These are phyloP conservation scores for Hemichromis elongatus DNA, from an alignment of 2,113 vertebrate genomes.

Conservation along the genomic window DNA sequence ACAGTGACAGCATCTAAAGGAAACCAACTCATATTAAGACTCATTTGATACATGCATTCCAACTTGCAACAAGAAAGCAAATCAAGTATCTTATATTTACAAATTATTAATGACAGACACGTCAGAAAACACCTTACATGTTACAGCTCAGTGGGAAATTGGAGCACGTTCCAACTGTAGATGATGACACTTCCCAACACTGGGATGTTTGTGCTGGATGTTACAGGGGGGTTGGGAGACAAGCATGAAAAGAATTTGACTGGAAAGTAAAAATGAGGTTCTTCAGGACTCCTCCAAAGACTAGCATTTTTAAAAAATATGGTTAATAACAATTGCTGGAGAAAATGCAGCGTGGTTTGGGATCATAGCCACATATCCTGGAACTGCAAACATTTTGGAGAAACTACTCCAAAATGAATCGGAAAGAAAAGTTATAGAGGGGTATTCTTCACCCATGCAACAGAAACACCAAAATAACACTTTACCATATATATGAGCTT, in stretches of 20 bases:
- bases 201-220: background rate
- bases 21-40: background rate
- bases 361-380: background rate
- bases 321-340: background rate
- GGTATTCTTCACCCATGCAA: too few species aligned
- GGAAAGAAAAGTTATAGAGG: too few species aligned
- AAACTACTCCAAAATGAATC: too few species aligned
- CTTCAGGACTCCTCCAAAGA: background rate
- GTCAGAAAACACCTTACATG: background rate
- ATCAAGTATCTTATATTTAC: background rate
- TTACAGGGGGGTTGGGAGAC: background rate
- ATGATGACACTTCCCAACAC: background rate
- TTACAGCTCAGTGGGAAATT: background rate
- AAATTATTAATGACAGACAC: background rate
- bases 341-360: background rate
- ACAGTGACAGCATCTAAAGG: background rate
- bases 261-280: background rate
- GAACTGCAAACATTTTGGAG: background rate
- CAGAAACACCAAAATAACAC: background rate
- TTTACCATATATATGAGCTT: background rate
- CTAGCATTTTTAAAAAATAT: background rate
- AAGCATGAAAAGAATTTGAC: background rate
- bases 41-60: background rate
- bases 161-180: background rate
- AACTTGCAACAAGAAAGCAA: background rate